Percentiles rank a stretch among this genome's conserved stretches.
Evolutionary conservation across 2,888 invertebrate species (phyloP).

Genomic region (Cylloceria caligata): DNA sequence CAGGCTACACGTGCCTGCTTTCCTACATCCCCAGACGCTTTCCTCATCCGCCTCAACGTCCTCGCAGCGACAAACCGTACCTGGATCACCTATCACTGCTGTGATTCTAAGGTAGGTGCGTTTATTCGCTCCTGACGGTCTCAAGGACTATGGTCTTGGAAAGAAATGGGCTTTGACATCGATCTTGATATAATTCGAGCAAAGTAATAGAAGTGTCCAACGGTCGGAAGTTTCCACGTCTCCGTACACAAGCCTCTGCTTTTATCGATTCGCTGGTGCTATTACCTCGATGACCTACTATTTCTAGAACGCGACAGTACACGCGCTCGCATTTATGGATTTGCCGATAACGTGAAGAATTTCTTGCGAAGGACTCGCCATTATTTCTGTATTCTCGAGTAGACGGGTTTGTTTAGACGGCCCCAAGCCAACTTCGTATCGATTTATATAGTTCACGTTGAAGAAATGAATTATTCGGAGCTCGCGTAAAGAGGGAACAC

Average conservation of each 20-base stretch:
- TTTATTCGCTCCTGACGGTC: background rate
- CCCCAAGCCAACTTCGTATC: background rate
- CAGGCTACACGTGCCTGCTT: slow-evolving; percentile 95
- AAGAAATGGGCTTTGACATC: background rate
- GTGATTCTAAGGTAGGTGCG: slow-evolving; percentile 92
- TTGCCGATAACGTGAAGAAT: slow-evolving; percentile 34
- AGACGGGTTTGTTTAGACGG: background rate
- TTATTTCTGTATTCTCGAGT: background rate
- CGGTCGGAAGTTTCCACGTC: slow-evolving; percentile 35
- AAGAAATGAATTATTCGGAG: background rate
- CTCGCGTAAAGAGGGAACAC: background rate
- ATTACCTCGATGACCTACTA: slow-evolving; percentile 59
- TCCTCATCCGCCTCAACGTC: slow-evolving; percentile 64
- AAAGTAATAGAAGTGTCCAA: slow-evolving; percentile 31
- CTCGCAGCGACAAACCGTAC: slow-evolving; percentile 72
- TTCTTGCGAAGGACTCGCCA: background rate
- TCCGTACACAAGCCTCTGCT: slow-evolving; percentile 11
- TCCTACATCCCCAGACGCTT: slow-evolving; percentile 88
- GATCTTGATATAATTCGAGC: background rate
- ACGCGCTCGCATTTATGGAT: slow-evolving; percentile 50
- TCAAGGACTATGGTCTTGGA: too few species aligned
- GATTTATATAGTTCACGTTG: background rate
- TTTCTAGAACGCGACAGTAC: slow-evolving; percentile 56
- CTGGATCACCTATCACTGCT: slow-evolving; percentile 86
- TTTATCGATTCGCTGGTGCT: slow-evolving; percentile 59